These are phyloP conservation scores for Sinelater perroti DNA, from an alignment of 2,888 invertebrate genomes.

Conservation along the genomic window DNA sequence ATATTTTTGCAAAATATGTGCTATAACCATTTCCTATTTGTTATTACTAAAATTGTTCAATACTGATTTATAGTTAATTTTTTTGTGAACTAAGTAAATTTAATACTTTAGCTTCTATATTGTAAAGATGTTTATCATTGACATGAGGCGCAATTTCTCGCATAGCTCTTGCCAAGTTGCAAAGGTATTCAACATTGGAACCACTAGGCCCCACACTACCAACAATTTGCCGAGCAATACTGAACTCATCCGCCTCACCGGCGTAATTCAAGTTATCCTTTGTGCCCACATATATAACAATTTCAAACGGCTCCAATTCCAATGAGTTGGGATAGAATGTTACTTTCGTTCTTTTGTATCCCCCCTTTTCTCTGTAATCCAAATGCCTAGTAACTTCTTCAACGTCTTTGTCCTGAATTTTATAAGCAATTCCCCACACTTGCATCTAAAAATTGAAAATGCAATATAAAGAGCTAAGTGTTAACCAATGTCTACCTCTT, in stretches of 20 bases:
- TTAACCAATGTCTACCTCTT: constrained; percentile 53
- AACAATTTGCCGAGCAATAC: constrained; percentile 83
- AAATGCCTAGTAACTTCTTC: constrained; percentile 80
- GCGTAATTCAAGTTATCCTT: constrained; percentile 76
- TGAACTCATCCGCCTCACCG: constrained; percentile 77
- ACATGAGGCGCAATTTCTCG: constrained; percentile 75
- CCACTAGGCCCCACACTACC: constrained; percentile 85
- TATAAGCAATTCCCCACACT: constrained; percentile 94
- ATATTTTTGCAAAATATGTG: no score
- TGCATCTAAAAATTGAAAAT: constrained; percentile 58
- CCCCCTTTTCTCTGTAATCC: constrained; percentile 92
- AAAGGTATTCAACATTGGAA: constrained; percentile 89
- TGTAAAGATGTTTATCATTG: constrained; percentile 79
- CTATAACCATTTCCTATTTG: background rate
- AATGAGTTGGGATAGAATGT: constrained; percentile 73
- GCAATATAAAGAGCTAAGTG: background rate
- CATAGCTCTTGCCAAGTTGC: constrained; percentile 83
- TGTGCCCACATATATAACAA: constrained; percentile 84
- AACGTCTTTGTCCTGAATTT: constrained; percentile 76
- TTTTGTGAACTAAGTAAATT: constrained; percentile 41
- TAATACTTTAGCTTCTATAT: constrained; percentile 71
- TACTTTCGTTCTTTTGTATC: constrained; percentile 78
- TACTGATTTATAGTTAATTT: background rate
- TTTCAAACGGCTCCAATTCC: constrained; percentile 67
- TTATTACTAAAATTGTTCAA: constrained; percentile 4